These are phyloP conservation scores for Tenodera sinensis DNA, from an alignment of 2,888 invertebrate genomes.

Conservation along the genomic window DNA sequence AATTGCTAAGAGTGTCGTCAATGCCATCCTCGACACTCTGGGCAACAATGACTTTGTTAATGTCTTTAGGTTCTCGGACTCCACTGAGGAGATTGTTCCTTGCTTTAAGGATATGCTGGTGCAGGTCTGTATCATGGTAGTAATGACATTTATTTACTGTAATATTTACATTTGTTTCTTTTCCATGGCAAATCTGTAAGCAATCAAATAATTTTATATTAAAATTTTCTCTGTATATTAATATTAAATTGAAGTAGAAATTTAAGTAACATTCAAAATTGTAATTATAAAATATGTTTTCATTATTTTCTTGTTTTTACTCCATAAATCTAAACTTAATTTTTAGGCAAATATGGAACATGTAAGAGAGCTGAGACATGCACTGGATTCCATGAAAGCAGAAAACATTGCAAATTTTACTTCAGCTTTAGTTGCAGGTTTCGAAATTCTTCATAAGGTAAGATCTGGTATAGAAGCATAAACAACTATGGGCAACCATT, in stretches of 20 bases:
- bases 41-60: constrained; percentile 97
- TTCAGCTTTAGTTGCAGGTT: constrained; percentile 85
- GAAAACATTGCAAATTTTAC: constrained; percentile 88
- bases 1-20: constrained; percentile 83
- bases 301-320: too few species aligned
- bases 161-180: not conserved
- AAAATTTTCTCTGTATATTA: too few species aligned
- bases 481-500: too few species aligned
- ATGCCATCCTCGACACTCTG: constrained; percentile 87
- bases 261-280: too few species aligned
- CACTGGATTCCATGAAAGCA: constrained; percentile 68
- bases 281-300: too few species aligned
- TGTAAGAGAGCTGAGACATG: constrained; percentile 72
- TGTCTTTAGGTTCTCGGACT: constrained; percentile 84
- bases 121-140: constrained; percentile 54
- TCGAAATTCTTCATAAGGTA: constrained; percentile 86
- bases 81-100: constrained; percentile 76
- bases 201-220: too few species aligned
- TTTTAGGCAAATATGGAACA: constrained; percentile 76
- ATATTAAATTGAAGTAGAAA: too few species aligned
- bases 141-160: not conserved
- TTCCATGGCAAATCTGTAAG: too few species aligned
- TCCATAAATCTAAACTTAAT: not conserved
- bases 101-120: constrained; percentile 90
- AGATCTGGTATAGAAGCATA: constrained; percentile 31